Evolutionary conservation across 2,113 vertebrate genomes (phyloP).

Genomic region (Siphamia tubifer): DNA sequence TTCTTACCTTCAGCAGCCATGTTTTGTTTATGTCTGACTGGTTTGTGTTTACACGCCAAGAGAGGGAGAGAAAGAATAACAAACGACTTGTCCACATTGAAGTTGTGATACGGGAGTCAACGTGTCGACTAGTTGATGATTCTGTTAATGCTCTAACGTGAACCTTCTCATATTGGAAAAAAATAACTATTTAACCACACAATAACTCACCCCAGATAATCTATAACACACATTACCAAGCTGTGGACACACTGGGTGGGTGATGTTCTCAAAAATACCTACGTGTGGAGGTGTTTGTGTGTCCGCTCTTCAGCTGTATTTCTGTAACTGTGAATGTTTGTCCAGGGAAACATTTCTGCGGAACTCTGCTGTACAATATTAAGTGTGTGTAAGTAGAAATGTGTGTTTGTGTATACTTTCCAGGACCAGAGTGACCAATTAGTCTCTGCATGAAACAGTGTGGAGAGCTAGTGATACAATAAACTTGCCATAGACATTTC

Average conservation of each 20-base stretch:
- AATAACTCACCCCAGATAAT: conserved; percentile 2
- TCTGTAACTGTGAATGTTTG: conserved; percentile 9
- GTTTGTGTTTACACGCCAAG: too few relatives aligned
- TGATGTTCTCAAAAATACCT: background rate
- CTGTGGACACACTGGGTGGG: background rate
- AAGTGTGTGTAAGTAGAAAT: background rate
- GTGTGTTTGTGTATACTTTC: background rate
- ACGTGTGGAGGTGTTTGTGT: background rate
- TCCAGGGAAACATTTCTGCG: conserved; percentile 23
- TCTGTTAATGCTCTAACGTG: too few relatives aligned
- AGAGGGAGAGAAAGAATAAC: too few relatives aligned
- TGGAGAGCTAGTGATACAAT: background rate
- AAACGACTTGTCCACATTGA: too few relatives aligned
- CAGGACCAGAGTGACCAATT: conserved; percentile 14
- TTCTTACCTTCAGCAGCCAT: too few relatives aligned
- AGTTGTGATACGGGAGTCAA: too few relatives aligned
- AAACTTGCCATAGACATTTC: background rate
- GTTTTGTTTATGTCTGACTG: too few relatives aligned
- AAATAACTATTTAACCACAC: conserved; percentile 35
- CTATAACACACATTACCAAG: conserved; percentile 9
- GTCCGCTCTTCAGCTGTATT: background rate
- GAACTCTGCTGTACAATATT: background rate
- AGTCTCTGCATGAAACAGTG: background rate
- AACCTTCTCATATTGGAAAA: conserved; percentile 19
- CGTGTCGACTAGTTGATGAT: too few relatives aligned